Percentiles rank a stretch among this genome's conserved stretches.
phyloP scores from a whole-genome alignment of 2,113 vertebrate genomes.

The Thunnus maccoyii region DNA sequence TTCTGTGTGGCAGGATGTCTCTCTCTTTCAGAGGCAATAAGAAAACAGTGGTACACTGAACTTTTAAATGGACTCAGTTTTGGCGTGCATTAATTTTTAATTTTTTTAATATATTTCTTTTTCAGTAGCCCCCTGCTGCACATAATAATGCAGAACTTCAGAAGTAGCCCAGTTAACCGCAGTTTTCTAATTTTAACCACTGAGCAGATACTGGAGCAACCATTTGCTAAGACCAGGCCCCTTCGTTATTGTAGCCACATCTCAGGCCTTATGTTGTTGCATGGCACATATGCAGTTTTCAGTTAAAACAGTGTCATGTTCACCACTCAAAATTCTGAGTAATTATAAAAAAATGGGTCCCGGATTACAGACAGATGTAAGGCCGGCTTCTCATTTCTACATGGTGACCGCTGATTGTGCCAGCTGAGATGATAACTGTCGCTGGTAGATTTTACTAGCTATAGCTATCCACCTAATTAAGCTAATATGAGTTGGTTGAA shows the following conservation, averaged over 20 bases:
- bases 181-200: not conserved
- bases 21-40: not conserved
- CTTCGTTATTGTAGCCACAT: no score
- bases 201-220: not conserved
- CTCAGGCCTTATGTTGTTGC: not conserved
- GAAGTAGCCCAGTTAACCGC: not conserved
- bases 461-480: no score
- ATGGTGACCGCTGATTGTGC: no score
- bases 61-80: not conserved
- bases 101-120: not conserved
- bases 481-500: no score
- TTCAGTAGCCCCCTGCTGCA: not conserved
- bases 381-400: no score
- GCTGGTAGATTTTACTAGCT: no score
- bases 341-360: no score
- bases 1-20: not conserved
- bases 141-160: not conserved
- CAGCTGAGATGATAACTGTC: no score
- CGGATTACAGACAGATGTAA: no score
- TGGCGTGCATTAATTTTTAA: not conserved
- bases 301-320: not conserved
- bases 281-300: not conserved
- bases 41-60: not conserved
- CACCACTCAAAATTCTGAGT: no score
- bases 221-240: no score